Evolutionary conservation across 2,797 vertebrate species (phyloP), one percentile per base, ranked within the genome.

Genomic region (Enteromius thamalakanensis): DNA sequence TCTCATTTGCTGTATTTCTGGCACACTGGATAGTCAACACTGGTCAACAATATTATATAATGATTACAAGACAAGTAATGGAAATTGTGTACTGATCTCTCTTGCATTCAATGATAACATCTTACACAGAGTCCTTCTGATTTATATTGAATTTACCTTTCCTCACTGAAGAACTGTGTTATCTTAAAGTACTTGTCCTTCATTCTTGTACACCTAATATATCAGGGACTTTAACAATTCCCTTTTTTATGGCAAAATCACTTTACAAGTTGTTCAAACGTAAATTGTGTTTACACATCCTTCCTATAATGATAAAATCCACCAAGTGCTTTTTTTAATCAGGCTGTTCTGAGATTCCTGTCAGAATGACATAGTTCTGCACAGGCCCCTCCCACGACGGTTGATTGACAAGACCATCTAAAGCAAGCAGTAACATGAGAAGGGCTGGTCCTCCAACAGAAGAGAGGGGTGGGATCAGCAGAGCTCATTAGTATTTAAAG

Each of bases 1-100:
- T 89, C 92, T 92, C 90, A 90, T 92, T 91, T 92, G 79, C 88
- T 87, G 88, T 82, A 53, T 86, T 86, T 75, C 58, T 76, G 86
- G 17, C 74, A 55, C 34, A 40, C 53, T 32, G 42, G 37, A 26
- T 42, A 62, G 34, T 77, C 75, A 77, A 62, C 75, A 47, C 32
- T 76, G 9, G 23, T 7, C 21, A 51, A 32, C 4, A 21, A 72
- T 12, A 21, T 51, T n/a, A n/a, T n/a, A 32, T 51, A 3, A 32
- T 10, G 15, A 32, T 26, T 19, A 51, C 3, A 60, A 76, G 34
- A 58, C 34, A 58, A 58, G 32, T 12, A 15, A 12, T 17, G 34
- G n/a, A 40, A 11, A 26, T 26, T 45, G 11, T 29, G 14, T 29
- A 42, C 11, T 21, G n/a, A 12, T 69, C 37, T 14, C 21, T n/a